Evolutionary conservation across 2,888 invertebrate genomes (phyloP), one percentile per base, ranked within the genome.

Genomic region (Halictus ligatus): DNA sequence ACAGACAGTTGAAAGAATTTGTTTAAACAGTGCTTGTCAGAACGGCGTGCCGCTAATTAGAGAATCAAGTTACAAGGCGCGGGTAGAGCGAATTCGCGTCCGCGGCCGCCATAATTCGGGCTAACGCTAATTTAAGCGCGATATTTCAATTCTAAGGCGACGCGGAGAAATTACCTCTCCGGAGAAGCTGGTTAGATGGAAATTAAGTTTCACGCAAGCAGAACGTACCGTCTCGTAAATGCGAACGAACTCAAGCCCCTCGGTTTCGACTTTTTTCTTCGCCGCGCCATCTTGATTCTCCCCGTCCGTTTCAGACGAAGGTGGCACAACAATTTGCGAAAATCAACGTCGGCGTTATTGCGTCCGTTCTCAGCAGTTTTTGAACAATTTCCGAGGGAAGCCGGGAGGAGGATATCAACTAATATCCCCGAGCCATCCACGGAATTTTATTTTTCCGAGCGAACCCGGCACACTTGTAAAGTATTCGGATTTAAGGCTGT

Each of bases 41-140:
- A 10, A 25, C 46, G 46, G 71, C 64, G 43, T 54, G 54, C 76
- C 43, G 71, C 46, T 58, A 77, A 83, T 84, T 84, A 73, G 73
- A 77, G 67, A 83, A 73, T 67, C 35, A 78, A 84, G 74, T 84
- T 43, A 43, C 10, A 54, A 10, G 21, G 8, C 54, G 54, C 60
- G 60, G 25, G n/a, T 13, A 21, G 25, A 8, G 71, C 25, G 58
- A 75, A 50, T 58, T 72, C 25, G 13, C 71, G n/a, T 15, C n/a
- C 35, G 25, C 69, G 48, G 50, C 72, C 54, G 10, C 21, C 77
- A 54, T 85, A 84, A 80, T 76, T 84, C 85, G 54, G 48, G 58
- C 60, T 85, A 86, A 87, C 71, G 77, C 80, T 86, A 82, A 86
- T 87, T 87, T 86, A 86, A 87, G 75, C 35, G 80, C 71, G 80